Evolutionary conservation across 2,797 vertebrate genomes (phyloP), one percentile per base, ranked within the genome.

Genomic region (Momotus momota): DNA sequence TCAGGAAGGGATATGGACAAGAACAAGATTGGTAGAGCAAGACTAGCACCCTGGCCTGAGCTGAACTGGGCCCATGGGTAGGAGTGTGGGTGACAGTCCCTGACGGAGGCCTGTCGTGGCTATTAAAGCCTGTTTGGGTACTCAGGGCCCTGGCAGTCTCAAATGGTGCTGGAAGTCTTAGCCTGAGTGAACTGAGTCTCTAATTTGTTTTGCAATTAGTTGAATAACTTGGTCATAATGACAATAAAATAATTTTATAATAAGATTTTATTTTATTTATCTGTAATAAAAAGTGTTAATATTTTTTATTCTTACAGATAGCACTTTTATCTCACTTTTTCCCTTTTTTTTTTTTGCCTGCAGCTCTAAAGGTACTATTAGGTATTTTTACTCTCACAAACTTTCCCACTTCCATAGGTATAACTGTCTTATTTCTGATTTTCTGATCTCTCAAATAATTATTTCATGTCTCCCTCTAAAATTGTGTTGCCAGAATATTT

Each of bases 1-100:
- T 3, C 38, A 57, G 27, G 2, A 71, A 3, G 3, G 2, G 1
- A 55, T 0, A 0, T 1, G 1, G 22, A 23, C 8, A 21, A 41
- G 9, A 6, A 10, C 14, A 26, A 7, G 11, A 27, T 10, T 23
- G 6, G 9, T 9, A 78, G 20, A 81, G 1, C 5, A 72, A 58
- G 5, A 54, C 4, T 14, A 21, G 9, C 4, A 5, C n/a, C 9
- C 48, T 51, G 10, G 11, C 5, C 11, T 43, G 12, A 62, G 16
- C 33, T 72, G 61, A 52, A 61, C 38, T 4, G 9, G 7, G 6
- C 9, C 26, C 20, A 10, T 46, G n/a, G 8, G 10, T n/a, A 46
- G 20, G 7, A 14, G 3, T n/a, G 49, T 15, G 13, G 23, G 9
- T 51, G 18, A 13, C 3, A 4, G 23, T n/a, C 41, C 11, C 41